phyloP scores from a whole-genome alignment of 1,140 invertebrate species.

The Neodiprion lecontei region DNA sequence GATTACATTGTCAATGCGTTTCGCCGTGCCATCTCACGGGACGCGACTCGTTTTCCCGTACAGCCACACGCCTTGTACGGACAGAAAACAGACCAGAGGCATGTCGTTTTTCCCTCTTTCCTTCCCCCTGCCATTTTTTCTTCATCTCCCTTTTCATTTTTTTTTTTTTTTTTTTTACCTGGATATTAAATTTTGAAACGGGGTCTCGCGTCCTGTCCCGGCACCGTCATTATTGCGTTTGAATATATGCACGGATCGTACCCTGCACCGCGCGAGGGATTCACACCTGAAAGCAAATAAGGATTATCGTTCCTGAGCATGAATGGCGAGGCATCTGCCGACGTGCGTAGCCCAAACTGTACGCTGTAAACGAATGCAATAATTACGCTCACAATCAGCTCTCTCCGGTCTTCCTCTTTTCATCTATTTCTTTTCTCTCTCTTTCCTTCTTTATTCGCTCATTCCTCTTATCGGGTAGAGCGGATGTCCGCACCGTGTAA shows the following conservation, averaged over 20 bases:
- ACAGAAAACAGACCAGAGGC: slow-evolving; percentile 9
- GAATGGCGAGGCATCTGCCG: not conserved
- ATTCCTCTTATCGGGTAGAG: not conserved
- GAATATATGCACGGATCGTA: not conserved
- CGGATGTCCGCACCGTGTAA: not conserved
- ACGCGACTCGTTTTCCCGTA: not conserved
- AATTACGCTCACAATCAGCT: not conserved
- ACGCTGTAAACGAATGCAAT: not conserved
- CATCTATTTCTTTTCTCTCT: too few species aligned
- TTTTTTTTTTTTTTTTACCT: not conserved
- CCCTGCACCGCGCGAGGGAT: not conserved
- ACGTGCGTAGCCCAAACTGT: not conserved
- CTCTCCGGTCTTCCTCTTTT: too few species aligned
- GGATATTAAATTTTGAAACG: not conserved
- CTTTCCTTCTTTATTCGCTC: too few species aligned
- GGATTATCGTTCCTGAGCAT: not conserved
- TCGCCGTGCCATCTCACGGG: not conserved
- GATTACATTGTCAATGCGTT: slow-evolving; percentile 12
- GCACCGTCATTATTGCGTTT: not conserved
- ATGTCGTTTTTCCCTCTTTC: not conserved
- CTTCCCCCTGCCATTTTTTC: too few species aligned
- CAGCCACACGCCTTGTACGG: not conserved
- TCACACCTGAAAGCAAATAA: slow-evolving; percentile 2
- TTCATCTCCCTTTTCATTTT: too few species aligned
- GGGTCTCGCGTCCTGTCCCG: not conserved